Conservation (phyloP, 1,140 invertebrate species). For the Araneus ventricosus region DNA sequence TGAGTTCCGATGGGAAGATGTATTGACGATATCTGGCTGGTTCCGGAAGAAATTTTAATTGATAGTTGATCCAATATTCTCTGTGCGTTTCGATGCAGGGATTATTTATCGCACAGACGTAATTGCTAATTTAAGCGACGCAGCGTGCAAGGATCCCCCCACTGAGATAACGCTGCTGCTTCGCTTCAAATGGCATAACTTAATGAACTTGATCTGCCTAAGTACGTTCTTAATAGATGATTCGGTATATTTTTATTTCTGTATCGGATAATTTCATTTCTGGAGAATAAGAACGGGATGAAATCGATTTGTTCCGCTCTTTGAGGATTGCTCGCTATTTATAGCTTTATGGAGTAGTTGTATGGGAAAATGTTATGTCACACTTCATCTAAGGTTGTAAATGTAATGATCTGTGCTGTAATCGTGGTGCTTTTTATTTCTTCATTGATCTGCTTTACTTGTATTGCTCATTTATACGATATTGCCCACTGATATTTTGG, state of each 20-base stretch:
- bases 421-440: too few relatives aligned
- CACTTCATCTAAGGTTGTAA: too few relatives aligned
- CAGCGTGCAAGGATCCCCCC: too few relatives aligned
- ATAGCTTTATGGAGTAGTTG: background rate
- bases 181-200: background rate
- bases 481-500: too few relatives aligned
- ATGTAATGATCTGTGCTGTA: too few relatives aligned
- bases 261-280: conserved; percentile 2
- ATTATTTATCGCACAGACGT: conserved; percentile 1
- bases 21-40: background rate
- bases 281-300: background rate
- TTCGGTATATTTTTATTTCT: background rate
- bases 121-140: background rate
- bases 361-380: too few relatives aligned
- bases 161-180: background rate
- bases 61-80: conserved; percentile 8
- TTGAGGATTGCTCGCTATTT: background rate
- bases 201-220: background rate
- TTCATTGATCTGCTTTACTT: too few relatives aligned
- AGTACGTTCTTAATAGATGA: conserved; percentile 6
- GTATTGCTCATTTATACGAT: too few relatives aligned
- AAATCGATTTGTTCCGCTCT: background rate
- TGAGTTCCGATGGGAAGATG: background rate
- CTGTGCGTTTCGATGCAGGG: background rate
- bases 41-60: background rate